Percentiles rank a stretch among this genome's conserved stretches.
Evolutionary conservation across 1,140 invertebrate species (phyloP).

Genomic region (Solen grandis): DNA sequence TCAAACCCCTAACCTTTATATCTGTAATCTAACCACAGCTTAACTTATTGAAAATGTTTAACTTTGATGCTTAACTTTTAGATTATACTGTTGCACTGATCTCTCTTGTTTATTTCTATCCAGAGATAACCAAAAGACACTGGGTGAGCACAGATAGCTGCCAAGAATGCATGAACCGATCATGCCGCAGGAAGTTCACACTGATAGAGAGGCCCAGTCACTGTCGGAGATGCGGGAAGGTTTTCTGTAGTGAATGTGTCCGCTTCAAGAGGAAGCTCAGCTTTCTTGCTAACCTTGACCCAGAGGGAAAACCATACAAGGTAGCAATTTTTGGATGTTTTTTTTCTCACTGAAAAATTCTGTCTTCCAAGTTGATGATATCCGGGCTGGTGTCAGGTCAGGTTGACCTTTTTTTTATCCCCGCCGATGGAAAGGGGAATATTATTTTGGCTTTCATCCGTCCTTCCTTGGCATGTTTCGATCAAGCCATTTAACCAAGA

Average conservation of each 20-base stretch:
- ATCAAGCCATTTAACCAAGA: background rate
- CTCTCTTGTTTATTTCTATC: slow-evolving; percentile 28
- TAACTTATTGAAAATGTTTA: no score
- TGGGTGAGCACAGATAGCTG: slow-evolving; percentile 58
- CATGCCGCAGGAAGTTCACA: slow-evolving; percentile 64
- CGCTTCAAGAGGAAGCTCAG: slow-evolving; percentile 69
- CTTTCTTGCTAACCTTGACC: slow-evolving; percentile 69
- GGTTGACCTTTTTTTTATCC: no score
- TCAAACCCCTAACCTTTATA: no score
- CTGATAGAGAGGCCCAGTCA: slow-evolving; percentile 62
- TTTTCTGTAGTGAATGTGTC: slow-evolving; percentile 70
- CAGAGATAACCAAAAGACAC: slow-evolving; percentile 68
- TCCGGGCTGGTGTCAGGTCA: no score
- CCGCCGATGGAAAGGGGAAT: no score
- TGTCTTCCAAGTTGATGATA: no score
- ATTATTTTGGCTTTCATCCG: background rate
- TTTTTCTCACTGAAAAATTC: background rate
- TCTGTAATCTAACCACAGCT: no score
- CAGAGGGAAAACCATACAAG: slow-evolving; percentile 70
- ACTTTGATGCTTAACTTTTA: no score
- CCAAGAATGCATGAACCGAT: slow-evolving; percentile 56
- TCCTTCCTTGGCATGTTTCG: background rate
- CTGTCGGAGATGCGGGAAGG: slow-evolving; percentile 70
- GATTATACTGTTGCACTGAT: no score
- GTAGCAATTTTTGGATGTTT: slow-evolving; percentile 44